A percentile compares a stretch with the other conserved stretches of the same genome.
phyloP scores from a whole-genome alignment of 2,797 vertebrate genomes.

The Phaenicophaeus curvirostris region DNA sequence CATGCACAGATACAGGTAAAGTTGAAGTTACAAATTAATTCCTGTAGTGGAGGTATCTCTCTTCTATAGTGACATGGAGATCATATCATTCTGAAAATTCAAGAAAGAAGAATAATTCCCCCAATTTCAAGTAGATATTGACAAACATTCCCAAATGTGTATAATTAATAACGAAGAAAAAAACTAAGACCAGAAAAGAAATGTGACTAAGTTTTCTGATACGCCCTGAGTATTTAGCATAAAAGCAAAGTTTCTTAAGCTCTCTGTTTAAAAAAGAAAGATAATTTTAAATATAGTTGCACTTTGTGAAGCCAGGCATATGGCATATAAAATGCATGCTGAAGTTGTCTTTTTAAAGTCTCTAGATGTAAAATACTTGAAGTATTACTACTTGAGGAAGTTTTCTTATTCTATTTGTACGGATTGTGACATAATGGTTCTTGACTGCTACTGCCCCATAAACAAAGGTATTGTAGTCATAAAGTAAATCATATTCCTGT shows the following conservation, averaged over 20 bases:
- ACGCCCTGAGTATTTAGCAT: not conserved
- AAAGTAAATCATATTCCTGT: not conserved
- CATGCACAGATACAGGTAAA: not conserved
- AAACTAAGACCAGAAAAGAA: not conserved
- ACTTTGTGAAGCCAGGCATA: not conserved
- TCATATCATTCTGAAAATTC: not conserved
- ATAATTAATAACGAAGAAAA: not conserved
- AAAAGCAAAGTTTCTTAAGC: not conserved
- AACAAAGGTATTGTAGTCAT: not conserved
- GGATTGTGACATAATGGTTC: not conserved
- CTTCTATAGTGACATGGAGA: not conserved
- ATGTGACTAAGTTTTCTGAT: not conserved
- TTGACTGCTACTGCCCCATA: not conserved
- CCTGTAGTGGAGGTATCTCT: not conserved
- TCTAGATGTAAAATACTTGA: not conserved
- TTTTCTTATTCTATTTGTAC: not conserved
- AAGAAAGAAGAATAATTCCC: not conserved
- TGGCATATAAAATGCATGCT: not conserved
- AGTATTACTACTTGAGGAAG: not conserved
- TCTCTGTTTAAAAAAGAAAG: not conserved
- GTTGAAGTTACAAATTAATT: not conserved
- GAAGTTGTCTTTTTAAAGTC: not conserved
- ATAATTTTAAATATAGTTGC: not conserved
- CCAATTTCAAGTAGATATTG: not conserved
- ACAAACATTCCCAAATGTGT: not conserved